phyloP scores from a whole-genome alignment of 2,888 invertebrate genomes.

The Eubasilissa splendida region DNA sequence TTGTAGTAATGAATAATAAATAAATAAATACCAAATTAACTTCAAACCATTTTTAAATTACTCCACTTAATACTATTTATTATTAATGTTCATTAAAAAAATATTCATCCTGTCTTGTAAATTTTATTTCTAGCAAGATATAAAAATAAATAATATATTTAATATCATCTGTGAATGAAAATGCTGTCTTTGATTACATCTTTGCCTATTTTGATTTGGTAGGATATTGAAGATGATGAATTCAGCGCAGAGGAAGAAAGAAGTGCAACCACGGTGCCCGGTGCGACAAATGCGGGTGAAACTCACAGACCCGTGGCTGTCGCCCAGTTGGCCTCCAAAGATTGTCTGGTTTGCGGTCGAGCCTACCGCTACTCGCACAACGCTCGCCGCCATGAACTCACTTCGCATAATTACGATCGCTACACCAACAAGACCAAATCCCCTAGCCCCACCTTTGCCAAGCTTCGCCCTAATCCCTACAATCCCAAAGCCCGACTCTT shows the following conservation, averaged over 20 bases:
- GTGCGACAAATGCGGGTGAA: slow-evolving; percentile 64
- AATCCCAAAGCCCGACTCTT: slow-evolving; percentile 70
- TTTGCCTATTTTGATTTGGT: slow-evolving; percentile 18
- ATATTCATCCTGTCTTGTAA: no score
- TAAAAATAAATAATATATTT: not conserved
- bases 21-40: no score
- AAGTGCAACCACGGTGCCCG: slow-evolving; percentile 55
- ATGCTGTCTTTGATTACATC: not conserved
- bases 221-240: slow-evolving; percentile 38
- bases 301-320: slow-evolving; percentile 69
- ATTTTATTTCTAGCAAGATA: no score
- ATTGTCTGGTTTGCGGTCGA: slow-evolving; percentile 70
- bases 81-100: no score
- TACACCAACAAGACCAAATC: slow-evolving; percentile 69
- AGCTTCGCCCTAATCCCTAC: slow-evolving; percentile 69
- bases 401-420: slow-evolving; percentile 69
- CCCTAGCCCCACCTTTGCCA: slow-evolving; percentile 62
- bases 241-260: slow-evolving; percentile 62
- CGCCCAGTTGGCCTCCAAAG: slow-evolving; percentile 70
- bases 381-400: slow-evolving; percentile 70
- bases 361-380: slow-evolving; percentile 72
- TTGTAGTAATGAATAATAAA: no score
- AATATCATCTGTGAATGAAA: not conserved
- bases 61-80: no score
- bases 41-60: no score